These are phyloP conservation scores for Meiosimyza platycephala DNA, from an alignment of 2,888 invertebrate genomes.

Conservation along the genomic window DNA sequence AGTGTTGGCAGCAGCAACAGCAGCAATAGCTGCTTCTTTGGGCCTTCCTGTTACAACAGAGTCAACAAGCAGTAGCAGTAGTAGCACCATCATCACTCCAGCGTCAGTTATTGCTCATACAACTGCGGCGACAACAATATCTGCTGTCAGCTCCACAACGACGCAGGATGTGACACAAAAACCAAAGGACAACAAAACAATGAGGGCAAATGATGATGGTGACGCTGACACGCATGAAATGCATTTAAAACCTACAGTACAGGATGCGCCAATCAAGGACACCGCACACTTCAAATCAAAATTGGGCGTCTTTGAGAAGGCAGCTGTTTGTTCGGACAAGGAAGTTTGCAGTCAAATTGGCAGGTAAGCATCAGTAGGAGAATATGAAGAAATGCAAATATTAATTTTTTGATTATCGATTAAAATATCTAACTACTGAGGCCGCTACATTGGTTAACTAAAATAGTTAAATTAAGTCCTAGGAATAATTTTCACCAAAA, in stretches of 20 bases:
- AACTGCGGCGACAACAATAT: constrained; percentile 20
- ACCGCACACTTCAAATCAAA: constrained; percentile 50
- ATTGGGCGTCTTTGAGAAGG: constrained; percentile 66
- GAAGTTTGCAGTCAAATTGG: constrained; percentile 82
- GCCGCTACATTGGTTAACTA: too few relatives aligned
- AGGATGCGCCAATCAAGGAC: constrained; percentile 43
- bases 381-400: too few relatives aligned
- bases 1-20: constrained; percentile 6
- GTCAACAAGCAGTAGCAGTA: constrained; percentile 31
- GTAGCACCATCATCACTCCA: constrained; percentile 34
- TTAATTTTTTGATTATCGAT: too few relatives aligned
- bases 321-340: constrained; percentile 84
- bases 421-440: too few relatives aligned
- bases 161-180: constrained; percentile 15
- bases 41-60: constrained; percentile 31
- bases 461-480: too few relatives aligned
- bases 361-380: constrained; percentile 71
- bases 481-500: too few relatives aligned
- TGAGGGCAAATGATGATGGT: not conserved
- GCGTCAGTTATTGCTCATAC: constrained; percentile 21
- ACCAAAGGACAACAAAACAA: constrained; percentile 12
- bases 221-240: not conserved
- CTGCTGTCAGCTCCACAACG: constrained; percentile 9
- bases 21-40: not conserved
- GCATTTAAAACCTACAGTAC: constrained; percentile 23